Evolutionary conservation across 2,797 vertebrate species (phyloP), one percentile per base, ranked within the genome.

Genomic region (Carduelis carduelis): DNA sequence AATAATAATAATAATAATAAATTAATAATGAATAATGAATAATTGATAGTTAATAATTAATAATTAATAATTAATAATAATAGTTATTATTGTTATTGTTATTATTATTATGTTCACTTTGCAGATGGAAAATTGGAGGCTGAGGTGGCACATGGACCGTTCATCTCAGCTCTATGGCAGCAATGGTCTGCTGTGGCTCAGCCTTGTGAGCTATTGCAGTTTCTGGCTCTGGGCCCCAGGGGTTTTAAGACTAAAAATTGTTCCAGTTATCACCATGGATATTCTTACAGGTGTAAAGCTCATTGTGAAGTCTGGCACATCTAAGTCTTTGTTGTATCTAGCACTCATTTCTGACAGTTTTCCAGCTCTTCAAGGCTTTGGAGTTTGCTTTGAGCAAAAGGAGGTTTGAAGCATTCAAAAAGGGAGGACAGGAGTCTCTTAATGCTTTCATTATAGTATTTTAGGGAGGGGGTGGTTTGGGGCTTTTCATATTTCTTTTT

Each of bases 231-330:
- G 46, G 52, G 53, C 68, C 20, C 3, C 47, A 69, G 32, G 53
- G 57, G 7, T 6, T 93, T 83, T 69, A 65, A 57, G 46, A 30
- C 11, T 66, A 87, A 74, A 91, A 91, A 55, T 60, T 61, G 41
- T 78, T 91, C 17, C 22, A 32, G 44, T 85, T 94, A 24, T 63
- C 72, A 43, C 32, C 37, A 57, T 11, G 12, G 24, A 20, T 86
- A 74, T 87, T 75, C 60, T 78, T 81, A 75, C 35, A 94, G 84
- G 64, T 93, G 72, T 78, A 85, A 93, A 93, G 71, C 27, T 94
- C 91, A 93, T 81, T 83, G 72, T 59, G 43, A 88, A 83, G 32
- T 83, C 46, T 3, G 4, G 14, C 52, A 43, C 27, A 52, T 90
- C 82, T 76, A 79, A 91, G 56, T 22, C 66, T 84, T 87, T 55